Evolutionary conservation across 1,140 invertebrate species (phyloP), one percentile per base, ranked within the genome.

Genomic region (Microplitis demolitor): DNA sequence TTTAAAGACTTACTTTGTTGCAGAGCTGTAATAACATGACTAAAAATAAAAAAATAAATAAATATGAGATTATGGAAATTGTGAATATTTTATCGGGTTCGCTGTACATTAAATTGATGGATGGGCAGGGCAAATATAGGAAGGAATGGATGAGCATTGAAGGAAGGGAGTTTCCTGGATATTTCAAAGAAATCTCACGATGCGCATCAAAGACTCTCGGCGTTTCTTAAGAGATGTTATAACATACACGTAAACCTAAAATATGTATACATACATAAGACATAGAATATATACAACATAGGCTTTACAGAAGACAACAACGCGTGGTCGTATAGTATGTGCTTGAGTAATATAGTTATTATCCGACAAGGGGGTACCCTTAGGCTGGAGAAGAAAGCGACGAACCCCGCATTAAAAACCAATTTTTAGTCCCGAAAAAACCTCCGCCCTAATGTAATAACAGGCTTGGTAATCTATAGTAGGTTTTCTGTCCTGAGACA

Each of bases 391-490:
- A 81, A 82, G 78, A 85, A 83, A 83, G 82, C 83, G 80, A 80
- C 81, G 78, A 86, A 85, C 83, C 83, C 80, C 72, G 78, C 80
- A 87, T 87, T 87, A 86, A 86, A 85, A 87, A 87, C 84, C 85
- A 86, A 87, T 87, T 87, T 87, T 85, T 85, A 75, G 82, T 79
- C 77, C 80, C 80, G 80, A 86, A 87, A 87, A 87, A 84, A 84
- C 80, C 79, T 85, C 82, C 79, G 72, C 78, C 78, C 78, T 79
- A 74, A 74, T 76, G 78, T 87, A 87, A 87, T 87, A 85, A 85
- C 84, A 86, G 83, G 81, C 77, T 80, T 79, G 79, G 79, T 87
- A 85, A 86, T 87, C 83, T 83, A 84, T 85, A 85, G 84, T 87
- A 86, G 83, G 83, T 86, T 87, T 87, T 86, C 82, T 85, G 80